Base-by-base conservation (phyloP, 2,113 vertebrate species). In the Beaufortia kweichowensis region DNA sequence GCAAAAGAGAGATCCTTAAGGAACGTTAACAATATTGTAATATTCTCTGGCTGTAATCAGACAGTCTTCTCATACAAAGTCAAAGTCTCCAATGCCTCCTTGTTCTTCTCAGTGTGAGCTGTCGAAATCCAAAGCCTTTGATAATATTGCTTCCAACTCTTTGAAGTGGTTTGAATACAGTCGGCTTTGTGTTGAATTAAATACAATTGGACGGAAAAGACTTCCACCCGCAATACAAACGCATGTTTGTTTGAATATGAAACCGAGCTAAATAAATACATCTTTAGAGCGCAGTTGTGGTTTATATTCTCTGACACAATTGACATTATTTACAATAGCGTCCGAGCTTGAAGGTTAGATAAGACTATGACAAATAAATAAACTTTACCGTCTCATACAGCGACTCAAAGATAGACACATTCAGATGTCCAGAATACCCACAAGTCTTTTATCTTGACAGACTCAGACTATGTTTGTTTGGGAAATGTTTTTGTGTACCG, bases 41-140 rank as follows among this genome's bases (percentile, higher is more conserved):
- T 78, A 81, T 53, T 62, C 28, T 62, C 50, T 43, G 9, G 11
- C 35, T 41, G 56, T 70, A 64, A 75, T 75, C 50, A 68, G 76
- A n/a, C 24, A 76, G 23, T 8, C 43, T 74, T 78, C 66, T 78
- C 61, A 83, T 76, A 69, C 79, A 80, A 71, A 72, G 77, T 78
- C 64, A 72, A 79, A 23, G 53, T 31, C 31, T 59, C 24, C 62
- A 3, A 19, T 21, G 15, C 50, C 64, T 78, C 71, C 55, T 65
- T 33, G 26, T 72, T 75, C 67, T 78, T 29, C 60, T 57, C 71
- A 14, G 62, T 56, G 19, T 75, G 66, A 78, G 79, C 82, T 83
- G 82, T 83, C 82, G 76, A 57, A 81, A 75, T 68, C 72, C 75
- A 75, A 78, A 83, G 76, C 65, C 71, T 80, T 76, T 75, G 75